phyloP scores from a whole-genome alignment of 1,140 invertebrate genomes.

The Temnothorax longispinosus region DNA sequence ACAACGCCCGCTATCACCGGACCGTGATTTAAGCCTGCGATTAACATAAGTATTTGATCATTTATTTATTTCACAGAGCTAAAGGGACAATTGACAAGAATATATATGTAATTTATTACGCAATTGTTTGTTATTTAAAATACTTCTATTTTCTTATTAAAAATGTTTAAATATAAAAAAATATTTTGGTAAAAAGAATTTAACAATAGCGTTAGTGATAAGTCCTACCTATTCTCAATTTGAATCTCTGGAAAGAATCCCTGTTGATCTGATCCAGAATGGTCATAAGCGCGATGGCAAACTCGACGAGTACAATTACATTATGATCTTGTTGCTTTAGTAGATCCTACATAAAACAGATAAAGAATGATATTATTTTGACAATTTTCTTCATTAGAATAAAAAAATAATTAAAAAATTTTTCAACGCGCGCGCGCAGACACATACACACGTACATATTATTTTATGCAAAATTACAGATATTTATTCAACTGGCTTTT shows the following conservation, averaged over 20 bases:
- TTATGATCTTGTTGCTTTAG: conserved; percentile 94
- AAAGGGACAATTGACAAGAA: background rate
- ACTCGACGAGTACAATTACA: conserved; percentile 96
- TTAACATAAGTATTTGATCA: background rate
- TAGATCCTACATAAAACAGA: conserved; percentile 87
- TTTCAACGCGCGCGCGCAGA: background rate
- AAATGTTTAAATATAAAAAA: conserved; percentile 4
- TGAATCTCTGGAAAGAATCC: conserved; percentile 98
- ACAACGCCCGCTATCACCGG: conserved; percentile 97
- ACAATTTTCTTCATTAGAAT: background rate
- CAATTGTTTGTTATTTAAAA: background rate
- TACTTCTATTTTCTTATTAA: background rate
- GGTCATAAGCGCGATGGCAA: conserved; percentile 96
- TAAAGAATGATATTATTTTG: background rate
- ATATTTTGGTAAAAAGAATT: background rate
- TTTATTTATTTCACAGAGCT: background rate
- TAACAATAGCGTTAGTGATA: background rate
- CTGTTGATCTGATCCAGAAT: conserved; percentile 97
- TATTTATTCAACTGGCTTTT: background rate
- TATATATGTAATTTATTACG: background rate
- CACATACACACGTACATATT: background rate
- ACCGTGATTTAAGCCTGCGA: conserved; percentile 95
- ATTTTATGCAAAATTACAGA: background rate
- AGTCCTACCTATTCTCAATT: conserved; percentile 94
- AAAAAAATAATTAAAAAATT: background rate